Conservation (phyloP, 2,797 vertebrate species). For the Sebastolobus altivelis region DNA sequence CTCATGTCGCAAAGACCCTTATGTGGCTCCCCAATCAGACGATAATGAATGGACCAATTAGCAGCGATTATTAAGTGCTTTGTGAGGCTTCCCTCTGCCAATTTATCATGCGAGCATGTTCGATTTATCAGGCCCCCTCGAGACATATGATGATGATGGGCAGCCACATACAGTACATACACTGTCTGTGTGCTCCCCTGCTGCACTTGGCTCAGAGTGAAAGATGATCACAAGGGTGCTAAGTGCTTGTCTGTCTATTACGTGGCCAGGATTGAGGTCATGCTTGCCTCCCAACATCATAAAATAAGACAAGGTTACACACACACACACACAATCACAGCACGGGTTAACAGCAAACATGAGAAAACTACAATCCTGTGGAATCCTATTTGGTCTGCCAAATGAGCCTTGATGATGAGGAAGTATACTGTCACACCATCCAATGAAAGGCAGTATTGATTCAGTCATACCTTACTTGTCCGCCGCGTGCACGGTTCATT, state of each 20-base stretch:
- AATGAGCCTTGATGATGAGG: conserved; percentile 45
- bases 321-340: conserved; percentile 1
- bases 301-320: neutral
- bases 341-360: conserved; percentile 19
- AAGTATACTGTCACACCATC: conserved; percentile 29
- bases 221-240: conserved; percentile 37
- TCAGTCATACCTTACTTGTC: conserved; percentile 52
- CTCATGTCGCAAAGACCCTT: conserved; percentile 38
- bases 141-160: conserved; percentile 60
- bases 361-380: conserved; percentile 1
- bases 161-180: conserved; percentile 34
- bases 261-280: conserved; percentile 16
- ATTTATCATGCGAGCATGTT: conserved; percentile 71
- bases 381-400: conserved; percentile 20
- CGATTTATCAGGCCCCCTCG: conserved; percentile 63
- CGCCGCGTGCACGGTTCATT: conserved; percentile 39
- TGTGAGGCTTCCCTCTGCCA: conserved; percentile 62
- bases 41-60: conserved; percentile 80
- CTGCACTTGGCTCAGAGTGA: neutral
- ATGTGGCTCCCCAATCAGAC: conserved; percentile 61
- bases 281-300: neutral
- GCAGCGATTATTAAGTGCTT: conserved; percentile 75
- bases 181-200: neutral
- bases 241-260: conserved; percentile 28
- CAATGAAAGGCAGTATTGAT: conserved; percentile 57